Base-by-base conservation (phyloP, 2,797 vertebrate species). In the Gouania willdenowi region DNA sequence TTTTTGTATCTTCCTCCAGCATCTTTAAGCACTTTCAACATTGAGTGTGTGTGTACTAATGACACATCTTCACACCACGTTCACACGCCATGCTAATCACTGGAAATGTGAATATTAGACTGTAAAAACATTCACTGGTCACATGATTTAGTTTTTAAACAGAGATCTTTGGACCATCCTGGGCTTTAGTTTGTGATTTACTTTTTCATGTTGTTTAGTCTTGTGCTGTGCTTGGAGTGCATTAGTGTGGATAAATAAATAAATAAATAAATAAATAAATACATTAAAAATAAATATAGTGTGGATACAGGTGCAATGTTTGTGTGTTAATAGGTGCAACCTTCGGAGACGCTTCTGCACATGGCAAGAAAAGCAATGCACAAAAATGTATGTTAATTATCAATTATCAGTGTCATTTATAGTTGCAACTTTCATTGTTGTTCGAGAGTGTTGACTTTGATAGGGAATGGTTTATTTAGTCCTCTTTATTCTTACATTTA, bases 81-180 rank as follows among this genome's bases (percentile, higher is more conserved):
- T 48, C n/a, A n/a, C n/a, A n/a, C n/a, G n/a, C n/a, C n/a, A n/a
- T n/a, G n/a, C n/a, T n/a, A n/a, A n/a, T 34, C 41, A 41, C 3
- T 18, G 45, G 19, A 17, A 28, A 36, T 18, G 26, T 46, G 10
- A 51, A 44, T 63, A 55, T 35, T 35, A 55, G 29, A 57, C 26
- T 21, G 10, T 14, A 10, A 26, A 38, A 34, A 35, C 9, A 50
- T 48, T 32, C 45, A 28, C 29, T 39, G 32, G 27, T 25, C 35
- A 31, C 14, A 1, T 26, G 13, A 35, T 37, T 18, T 21, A 26
- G 14, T 21, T 44, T 30, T 20, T 32, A n/a, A 5, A 16, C 22
- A 35, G 32, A 48, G 31, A 56, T 49, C 19, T 39, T 18, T 9
- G 16, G 12, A 16, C 25, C 5, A 38, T 23, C 22, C 28, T 9